phyloP scores from a whole-genome alignment of 2,888 invertebrate genomes.

The Melanotus villosus region DNA sequence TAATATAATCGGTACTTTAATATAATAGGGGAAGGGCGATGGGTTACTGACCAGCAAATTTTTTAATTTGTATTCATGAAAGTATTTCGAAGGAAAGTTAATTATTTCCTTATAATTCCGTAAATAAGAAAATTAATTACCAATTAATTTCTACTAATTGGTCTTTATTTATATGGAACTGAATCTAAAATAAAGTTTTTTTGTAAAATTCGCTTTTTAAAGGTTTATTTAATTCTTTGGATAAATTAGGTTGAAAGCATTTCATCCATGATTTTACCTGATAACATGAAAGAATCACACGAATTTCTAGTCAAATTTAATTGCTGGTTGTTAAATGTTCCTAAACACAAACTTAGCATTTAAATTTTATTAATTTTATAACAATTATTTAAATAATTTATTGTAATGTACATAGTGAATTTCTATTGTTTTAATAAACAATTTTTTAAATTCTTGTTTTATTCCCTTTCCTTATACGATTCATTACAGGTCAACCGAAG shows the following conservation, averaged over 20 bases:
- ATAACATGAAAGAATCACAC: not conserved
- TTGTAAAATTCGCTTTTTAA: too few species aligned
- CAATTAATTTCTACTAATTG: too few species aligned
- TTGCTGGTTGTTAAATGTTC: conserved; percentile 26
- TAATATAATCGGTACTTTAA: conserved; percentile 7
- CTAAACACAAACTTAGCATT: conserved; percentile 16
- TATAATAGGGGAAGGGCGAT: not conserved
- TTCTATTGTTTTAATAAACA: conserved; percentile 24
- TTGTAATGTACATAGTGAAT: conserved; percentile 19
- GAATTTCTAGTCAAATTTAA: conserved; percentile 21
- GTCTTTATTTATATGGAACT: too few species aligned
- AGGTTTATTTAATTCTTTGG: too few species aligned
- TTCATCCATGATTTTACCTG: not conserved
- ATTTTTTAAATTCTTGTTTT: not conserved
- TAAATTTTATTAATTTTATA: conserved; percentile 20
- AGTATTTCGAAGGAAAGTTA: not conserved
- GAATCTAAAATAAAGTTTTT: too few species aligned
- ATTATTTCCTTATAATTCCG: too few species aligned
- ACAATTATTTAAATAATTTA: conserved; percentile 21
- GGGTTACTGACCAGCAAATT: conserved; percentile 17
- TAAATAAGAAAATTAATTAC: too few species aligned
- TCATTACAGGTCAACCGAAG: too few species aligned
- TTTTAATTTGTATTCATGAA: conserved; percentile 1
- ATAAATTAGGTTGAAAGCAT: not conserved
- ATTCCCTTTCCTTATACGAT: too few species aligned